These are phyloP conservation scores for Anseranas semipalmata DNA, from an alignment of 2,113 vertebrate genomes.

Conservation along the genomic window DNA sequence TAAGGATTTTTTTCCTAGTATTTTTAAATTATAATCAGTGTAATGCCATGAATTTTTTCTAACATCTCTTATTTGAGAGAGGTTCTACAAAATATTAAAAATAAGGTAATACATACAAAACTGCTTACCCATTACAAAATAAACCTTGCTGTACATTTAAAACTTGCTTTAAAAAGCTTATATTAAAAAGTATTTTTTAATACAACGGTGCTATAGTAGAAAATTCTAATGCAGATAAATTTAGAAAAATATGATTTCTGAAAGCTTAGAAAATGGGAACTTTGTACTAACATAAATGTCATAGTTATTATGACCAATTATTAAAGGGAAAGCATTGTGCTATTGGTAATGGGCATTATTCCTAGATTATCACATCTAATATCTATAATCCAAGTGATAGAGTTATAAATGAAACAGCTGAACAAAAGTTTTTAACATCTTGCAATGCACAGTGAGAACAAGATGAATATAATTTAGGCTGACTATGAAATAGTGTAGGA, in stretches of 20 bases:
- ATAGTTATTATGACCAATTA: neutral
- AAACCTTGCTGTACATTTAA: conserved; percentile 32
- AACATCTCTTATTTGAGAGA: conserved; percentile 44
- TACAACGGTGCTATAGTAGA: neutral
- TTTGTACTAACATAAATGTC: neutral
- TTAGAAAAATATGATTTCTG: conserved; percentile 5
- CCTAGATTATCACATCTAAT: neutral
- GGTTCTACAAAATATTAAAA: conserved; percentile 37
- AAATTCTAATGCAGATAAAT: conserved; percentile 3
- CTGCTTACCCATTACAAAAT: neutral
- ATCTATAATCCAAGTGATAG: neutral
- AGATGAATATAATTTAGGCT: neutral
- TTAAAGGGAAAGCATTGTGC: neutral
- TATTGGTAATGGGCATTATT: neutral
- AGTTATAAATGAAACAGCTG: neutral
- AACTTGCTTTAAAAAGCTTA: neutral
- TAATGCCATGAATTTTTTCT: conserved; percentile 46
- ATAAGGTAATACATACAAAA: conserved; percentile 47
- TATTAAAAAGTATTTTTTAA: no score
- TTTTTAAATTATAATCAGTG: conserved; percentile 49
- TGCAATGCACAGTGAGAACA: neutral
- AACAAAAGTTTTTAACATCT: neutral
- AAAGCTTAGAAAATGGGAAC: neutral
- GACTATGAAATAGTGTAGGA: neutral
- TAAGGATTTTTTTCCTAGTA: conserved; percentile 13